Evolutionary conservation across 2,888 invertebrate species (phyloP), one percentile per base, ranked within the genome.

Genomic region (Conistra vaccinii): DNA sequence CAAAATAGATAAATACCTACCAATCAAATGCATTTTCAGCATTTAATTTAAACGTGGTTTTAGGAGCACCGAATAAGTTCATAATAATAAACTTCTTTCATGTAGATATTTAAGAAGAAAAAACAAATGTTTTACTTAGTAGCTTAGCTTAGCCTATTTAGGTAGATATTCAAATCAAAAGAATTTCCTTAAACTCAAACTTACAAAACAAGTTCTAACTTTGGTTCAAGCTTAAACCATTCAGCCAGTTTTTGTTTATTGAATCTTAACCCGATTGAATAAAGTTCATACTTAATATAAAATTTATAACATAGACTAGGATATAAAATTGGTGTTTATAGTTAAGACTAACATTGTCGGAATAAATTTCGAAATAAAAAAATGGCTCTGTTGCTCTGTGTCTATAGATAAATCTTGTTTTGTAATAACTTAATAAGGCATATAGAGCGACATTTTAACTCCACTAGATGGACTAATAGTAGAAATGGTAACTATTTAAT

Each of bases 401-500:
- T 42, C 39, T 42, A 42, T 42, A 42, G 39, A 42, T 12, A 42
- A 42, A 42, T 42, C 2, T 42, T 42, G 39, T 42, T 42, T 42
- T 42, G 39, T 42, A 42, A 42, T 42, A 42, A 12, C 12, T 10
- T 42, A 42, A 42, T 42, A 42, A 12, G 39, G 39, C 39, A 45
- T n/a, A 35, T n/a, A 3, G 2, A n/a, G 12, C 20, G 14, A 39
- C 10, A 10, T 39, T 29, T 63, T 51, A 58, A 63, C 45, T 35
- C 51, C 29, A 51, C 17, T 71, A 53, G 10, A 39, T 23, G 17
- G 35, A 57, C 14, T 74, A 39, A 29, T 65, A 68, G 26, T 20
- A 60, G 32, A 26, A 63, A 70, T 62, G 76, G 76, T 76, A 76
- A 76, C 76, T 26, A 76, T 48, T n/a, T 39, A 3, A 61, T 53